Evolutionary conservation across 2,797 vertebrate genomes (phyloP), one percentile per base, ranked within the genome.

Genomic region (Nothura maculosa): DNA sequence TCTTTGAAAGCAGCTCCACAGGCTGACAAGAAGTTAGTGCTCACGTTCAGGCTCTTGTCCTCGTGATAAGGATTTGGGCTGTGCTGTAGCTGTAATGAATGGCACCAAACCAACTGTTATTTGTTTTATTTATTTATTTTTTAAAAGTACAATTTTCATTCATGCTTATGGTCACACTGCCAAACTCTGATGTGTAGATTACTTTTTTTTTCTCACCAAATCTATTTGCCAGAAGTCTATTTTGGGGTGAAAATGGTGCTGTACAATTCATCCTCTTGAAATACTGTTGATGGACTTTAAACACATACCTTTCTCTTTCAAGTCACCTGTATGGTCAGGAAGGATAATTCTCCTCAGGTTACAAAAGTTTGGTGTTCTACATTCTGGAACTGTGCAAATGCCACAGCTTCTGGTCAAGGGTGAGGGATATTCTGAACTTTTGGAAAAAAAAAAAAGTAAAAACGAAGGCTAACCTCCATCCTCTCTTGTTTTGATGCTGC

Each of bases 241-340:
- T 42, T 66, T 47, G 42, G 61, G 43, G 54, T 34, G 32, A 85
- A 85, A 91, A 85, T 27, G 67, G 7, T 52, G 13, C 12, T n/a
- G 45, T 45, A 15, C 43, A 66, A n/a, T 45, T 58, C 42, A 62
- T 76, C 75, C 28, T 76, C 34, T 1, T 0, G 6, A 62, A 14
- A 20, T 61, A 43, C 52, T 75, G 34, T 13, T 43, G 43, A 36
- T 43, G 32, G 36, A 40, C 17, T n/a, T 43, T 15, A 52, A 78
- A 17, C 0, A 0, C 1, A 2, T 30, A 81, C 25, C 25, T 64
- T 88, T 88, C 17, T 81, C 24, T 12, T 5, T 3, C 12, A 9
- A 67, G 61, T 50, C 30, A 72, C 34, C 40, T 67, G 4, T 8
- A 54, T 0, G 0, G 43, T 27, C 30, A 57, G 28, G 40, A 0